A percentile compares a stretch with the other conserved stretches of the same genome.
Evolutionary conservation across 2,113 vertebrate species (phyloP).

Genomic region (human (Homo sapiens)): GRCh38 chr5:2973001-2973500

Average conservation of each 20-base stretch:
- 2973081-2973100: not conserved
- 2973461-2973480: accelerated
- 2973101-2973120: not conserved
- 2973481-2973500: not conserved
- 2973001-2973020: not conserved
- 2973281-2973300: not conserved
- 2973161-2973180: not conserved
- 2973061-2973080: not conserved
- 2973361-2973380: not conserved
- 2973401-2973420: not conserved
- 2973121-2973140: not conserved
- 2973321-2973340: not conserved
- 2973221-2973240: not conserved
- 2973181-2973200: not conserved
- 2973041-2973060: not conserved
- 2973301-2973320: not conserved
- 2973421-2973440: accelerated
- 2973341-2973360: not conserved
- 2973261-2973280: not conserved
- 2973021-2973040: not conserved
- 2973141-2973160: not conserved
- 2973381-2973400: not conserved
- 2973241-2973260: not conserved
- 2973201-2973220: not conserved
- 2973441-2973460: accelerated